Conservation (phyloP, 2,797 vertebrate genomes). For the Rhincodon typus region DNA sequence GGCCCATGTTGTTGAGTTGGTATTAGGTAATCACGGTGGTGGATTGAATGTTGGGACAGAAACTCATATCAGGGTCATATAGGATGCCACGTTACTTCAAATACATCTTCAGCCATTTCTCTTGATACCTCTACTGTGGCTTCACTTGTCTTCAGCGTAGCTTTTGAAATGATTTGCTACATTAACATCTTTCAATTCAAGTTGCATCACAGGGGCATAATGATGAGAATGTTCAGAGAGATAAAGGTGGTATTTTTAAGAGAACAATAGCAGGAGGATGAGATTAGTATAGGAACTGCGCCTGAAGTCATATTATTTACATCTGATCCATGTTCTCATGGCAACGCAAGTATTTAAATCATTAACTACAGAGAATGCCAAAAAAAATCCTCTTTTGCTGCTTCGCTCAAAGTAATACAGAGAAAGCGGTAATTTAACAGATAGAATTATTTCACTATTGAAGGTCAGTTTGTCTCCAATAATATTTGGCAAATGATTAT, state of each 20-base stretch:
- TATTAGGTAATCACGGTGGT: no score
- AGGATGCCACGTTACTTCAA: not conserved
- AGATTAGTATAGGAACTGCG: not conserved
- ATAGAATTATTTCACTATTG: not conserved
- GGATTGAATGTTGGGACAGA: not conserved
- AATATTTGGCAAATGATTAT: not conserved
- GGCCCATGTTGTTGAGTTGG: not conserved
- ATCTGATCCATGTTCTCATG: not conserved
- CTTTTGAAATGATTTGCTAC: not conserved
- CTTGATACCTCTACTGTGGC: not conserved
- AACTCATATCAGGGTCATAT: not conserved
- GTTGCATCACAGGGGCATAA: not conserved
- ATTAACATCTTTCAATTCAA: not conserved
- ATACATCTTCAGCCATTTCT: not conserved
- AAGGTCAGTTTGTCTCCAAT: not conserved
- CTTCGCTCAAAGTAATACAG: not conserved
- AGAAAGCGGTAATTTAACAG: constrained; percentile 2
- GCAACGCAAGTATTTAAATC: constrained; percentile 13
- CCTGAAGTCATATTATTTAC: constrained; percentile 12
- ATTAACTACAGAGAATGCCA: not conserved
- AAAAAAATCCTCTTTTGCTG: not conserved
- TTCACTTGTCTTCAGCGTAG: not conserved
- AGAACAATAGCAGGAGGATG: not conserved
- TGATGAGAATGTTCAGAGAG: not conserved
- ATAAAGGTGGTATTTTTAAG: not conserved